Evolutionary conservation across 2,888 invertebrate species (phyloP).

Genomic region (Spisula subtruncata): DNA sequence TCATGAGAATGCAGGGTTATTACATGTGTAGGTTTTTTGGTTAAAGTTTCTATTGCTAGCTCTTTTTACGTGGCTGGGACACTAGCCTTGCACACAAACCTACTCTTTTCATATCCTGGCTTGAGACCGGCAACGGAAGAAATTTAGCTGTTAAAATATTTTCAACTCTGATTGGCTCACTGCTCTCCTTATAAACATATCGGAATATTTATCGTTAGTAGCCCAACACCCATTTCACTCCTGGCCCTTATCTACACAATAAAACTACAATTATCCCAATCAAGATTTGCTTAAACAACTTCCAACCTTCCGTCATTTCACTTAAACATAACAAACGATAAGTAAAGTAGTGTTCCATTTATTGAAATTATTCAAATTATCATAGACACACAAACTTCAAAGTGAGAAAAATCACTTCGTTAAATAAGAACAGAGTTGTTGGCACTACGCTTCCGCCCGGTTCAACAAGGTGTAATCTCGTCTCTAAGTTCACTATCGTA

Average conservation of each 20-base stretch:
- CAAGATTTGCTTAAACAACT: not conserved
- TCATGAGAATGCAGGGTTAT: too few species aligned
- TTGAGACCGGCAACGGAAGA: too few species aligned
- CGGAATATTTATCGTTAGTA: too few species aligned
- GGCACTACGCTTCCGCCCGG: slow-evolving; percentile 25
- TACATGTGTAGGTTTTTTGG: too few species aligned
- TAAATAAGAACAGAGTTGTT: slow-evolving; percentile 46
- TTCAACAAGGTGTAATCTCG: slow-evolving; percentile 36
- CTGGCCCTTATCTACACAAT: not conserved
- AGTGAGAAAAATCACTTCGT: slow-evolving; percentile 45
- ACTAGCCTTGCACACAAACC: too few species aligned
- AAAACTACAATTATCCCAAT: slow-evolving; percentile 9
- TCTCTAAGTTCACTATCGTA: slow-evolving; percentile 36
- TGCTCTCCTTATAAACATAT: too few species aligned
- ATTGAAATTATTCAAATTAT: slow-evolving; percentile 29
- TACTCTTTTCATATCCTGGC: too few species aligned
- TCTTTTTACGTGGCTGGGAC: too few species aligned
- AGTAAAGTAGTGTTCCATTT: slow-evolving; percentile 35
- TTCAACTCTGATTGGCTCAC: too few species aligned
- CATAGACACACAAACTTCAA: slow-evolving; percentile 48
- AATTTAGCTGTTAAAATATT: too few species aligned
- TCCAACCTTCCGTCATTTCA: not conserved
- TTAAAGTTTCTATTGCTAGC: too few species aligned
- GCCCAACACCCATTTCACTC: too few species aligned
- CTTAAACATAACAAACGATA: slow-evolving; percentile 42